phyloP scores from a whole-genome alignment of 2,888 invertebrate genomes.

The Incurvaria masculella region DNA sequence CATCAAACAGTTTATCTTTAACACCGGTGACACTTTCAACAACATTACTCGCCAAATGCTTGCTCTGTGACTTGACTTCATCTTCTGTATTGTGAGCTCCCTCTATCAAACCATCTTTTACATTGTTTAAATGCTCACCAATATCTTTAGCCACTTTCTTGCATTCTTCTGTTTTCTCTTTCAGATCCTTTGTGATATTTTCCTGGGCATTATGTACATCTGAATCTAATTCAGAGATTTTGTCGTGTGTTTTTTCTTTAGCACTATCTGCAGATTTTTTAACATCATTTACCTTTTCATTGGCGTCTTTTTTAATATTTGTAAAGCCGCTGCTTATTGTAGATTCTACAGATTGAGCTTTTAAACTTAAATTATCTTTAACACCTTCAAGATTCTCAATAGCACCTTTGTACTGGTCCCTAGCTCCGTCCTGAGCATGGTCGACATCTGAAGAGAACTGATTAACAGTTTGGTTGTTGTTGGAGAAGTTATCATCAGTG shows the following conservation, averaged over 20 bases:
- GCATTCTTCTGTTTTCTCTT: background rate
- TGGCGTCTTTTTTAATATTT: conserved; percentile 23
- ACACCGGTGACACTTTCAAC: conserved; percentile 47
- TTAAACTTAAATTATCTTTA: conserved; percentile 25
- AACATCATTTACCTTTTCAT: conserved; percentile 26
- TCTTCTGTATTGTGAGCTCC: conserved; percentile 28
- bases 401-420: conserved; percentile 27
- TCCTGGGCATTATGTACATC: conserved; percentile 19
- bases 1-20: conserved; percentile 45
- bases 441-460: conserved; percentile 26
- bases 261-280: conserved; percentile 25
- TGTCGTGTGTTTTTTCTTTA: conserved; percentile 24
- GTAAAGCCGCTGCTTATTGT: conserved; percentile 25
- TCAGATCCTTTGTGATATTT: background rate
- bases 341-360: conserved; percentile 25
- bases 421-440: conserved; percentile 31
- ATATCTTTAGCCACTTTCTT: conserved; percentile 22
- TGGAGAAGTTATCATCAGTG: conserved; percentile 6
- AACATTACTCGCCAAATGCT: conserved; percentile 44
- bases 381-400: conserved; percentile 25
- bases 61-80: conserved; percentile 34
- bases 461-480: conserved; percentile 12
- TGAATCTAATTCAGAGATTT: conserved; percentile 24
- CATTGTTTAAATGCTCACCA: conserved; percentile 27
- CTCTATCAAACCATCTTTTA: conserved; percentile 29